Percentiles rank a stretch among this genome's conserved stretches.
These are phyloP conservation scores for Notoglanidium macrostoma DNA, from an alignment of 2,797 vertebrate species.

Conservation along the genomic window DNA sequence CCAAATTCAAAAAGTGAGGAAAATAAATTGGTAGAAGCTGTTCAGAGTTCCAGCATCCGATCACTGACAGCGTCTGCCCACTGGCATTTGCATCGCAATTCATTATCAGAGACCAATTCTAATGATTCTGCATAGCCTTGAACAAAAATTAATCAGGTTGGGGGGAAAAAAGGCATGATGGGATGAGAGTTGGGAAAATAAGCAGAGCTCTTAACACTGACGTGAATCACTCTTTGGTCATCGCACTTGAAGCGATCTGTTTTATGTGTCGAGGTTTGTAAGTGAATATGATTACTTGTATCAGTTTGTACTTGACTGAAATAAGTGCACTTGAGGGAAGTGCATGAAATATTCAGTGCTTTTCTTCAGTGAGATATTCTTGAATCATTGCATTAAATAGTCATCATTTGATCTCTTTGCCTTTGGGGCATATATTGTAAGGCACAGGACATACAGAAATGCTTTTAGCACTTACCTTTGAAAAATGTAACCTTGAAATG, in stretches of 20 bases:
- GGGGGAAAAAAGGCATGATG: slow-evolving; percentile 52
- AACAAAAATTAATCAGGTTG: slow-evolving; percentile 74
- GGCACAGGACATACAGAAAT: not conserved
- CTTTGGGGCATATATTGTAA: slow-evolving; percentile 15
- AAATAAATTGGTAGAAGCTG: not conserved
- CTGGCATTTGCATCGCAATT: slow-evolving; percentile 64
- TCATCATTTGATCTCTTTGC: slow-evolving; percentile 21
- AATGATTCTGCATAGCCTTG: slow-evolving; percentile 60
- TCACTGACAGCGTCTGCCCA: slow-evolving; percentile 51
- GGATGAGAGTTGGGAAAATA: slow-evolving; percentile 39
- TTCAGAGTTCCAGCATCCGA: not conserved
- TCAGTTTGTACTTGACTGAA: slow-evolving; percentile 20
- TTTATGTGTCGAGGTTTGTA: slow-evolving; percentile 4
- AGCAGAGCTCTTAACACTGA: slow-evolving; percentile 22
- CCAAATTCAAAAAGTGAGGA: not conserved
- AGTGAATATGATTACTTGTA: slow-evolving; percentile 33
- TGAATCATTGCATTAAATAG: slow-evolving; percentile 19
- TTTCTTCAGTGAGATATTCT: slow-evolving; percentile 13
- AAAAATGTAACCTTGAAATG: slow-evolving; percentile 11
- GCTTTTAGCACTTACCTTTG: slow-evolving; percentile 12
- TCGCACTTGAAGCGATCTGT: not conserved
- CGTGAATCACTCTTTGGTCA: not conserved
- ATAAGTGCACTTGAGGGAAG: slow-evolving; percentile 31
- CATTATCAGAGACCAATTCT: slow-evolving; percentile 72
- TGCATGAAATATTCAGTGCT: slow-evolving; percentile 29